Percentiles rank a stretch among this genome's conserved stretches.
Evolutionary conservation across 1,140 invertebrate genomes (phyloP).

Genomic region (Pachypsylla venusta): DNA sequence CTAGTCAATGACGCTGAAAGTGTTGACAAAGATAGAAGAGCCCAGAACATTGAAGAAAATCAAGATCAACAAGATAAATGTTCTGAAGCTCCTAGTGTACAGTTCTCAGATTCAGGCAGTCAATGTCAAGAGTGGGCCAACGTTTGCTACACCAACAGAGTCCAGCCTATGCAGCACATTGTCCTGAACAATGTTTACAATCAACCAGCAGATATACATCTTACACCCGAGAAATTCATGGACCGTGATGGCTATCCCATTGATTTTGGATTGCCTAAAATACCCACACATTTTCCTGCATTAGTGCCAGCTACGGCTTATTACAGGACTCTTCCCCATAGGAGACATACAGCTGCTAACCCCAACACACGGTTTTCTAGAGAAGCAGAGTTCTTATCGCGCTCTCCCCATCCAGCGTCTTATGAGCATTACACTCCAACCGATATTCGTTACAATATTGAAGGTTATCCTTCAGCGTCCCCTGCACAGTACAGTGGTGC

Average conservation of each 20-base stretch:
- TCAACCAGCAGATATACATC: constrained; percentile 43
- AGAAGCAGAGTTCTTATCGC: constrained; percentile 48
- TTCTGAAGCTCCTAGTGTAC: neutral
- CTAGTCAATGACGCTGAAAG: constrained; percentile 57
- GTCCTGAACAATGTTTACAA: constrained; percentile 1
- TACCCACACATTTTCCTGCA: constrained; percentile 33
- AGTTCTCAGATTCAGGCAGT: constrained; percentile 9
- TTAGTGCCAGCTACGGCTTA: constrained; percentile 35
- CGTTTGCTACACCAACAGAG: constrained; percentile 7
- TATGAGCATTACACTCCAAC: constrained; percentile 38
- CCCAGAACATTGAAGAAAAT: neutral
- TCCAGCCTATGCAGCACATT: constrained; percentile 8
- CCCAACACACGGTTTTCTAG: constrained; percentile 44
- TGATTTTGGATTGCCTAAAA: constrained; percentile 60
- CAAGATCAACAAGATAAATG: constrained; percentile 9
- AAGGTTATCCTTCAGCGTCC: constrained; percentile 49
- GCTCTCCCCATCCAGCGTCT: constrained; percentile 31
- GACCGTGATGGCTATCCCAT: constrained; percentile 60
- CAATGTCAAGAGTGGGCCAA: neutral
- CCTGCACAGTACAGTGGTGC: constrained; percentile 25
- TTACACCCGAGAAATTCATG: constrained; percentile 44
- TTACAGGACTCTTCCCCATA: constrained; percentile 53
- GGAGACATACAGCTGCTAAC: constrained; percentile 37
- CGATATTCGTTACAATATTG: constrained; percentile 57
- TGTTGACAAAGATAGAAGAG: constrained; percentile 35